Conservation (phyloP, 2,113 vertebrate species). For the Centropus unirufus region DNA sequence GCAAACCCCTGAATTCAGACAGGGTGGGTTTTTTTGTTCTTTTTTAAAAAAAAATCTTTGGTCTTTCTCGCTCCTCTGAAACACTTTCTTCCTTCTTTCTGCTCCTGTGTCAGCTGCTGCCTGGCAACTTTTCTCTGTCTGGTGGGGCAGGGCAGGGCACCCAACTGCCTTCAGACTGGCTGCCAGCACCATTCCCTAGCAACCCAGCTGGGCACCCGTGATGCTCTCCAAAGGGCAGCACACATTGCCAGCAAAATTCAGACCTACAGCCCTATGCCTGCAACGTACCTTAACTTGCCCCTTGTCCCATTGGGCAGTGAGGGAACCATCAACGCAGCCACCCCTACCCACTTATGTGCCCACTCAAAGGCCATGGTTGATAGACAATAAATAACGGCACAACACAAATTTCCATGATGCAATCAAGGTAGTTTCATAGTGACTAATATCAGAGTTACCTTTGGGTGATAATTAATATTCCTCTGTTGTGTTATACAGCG, state of each 20-base stretch:
- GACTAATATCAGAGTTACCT: conserved; percentile 50
- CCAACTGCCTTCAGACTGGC: background rate
- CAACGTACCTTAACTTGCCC: background rate
- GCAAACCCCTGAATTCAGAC: background rate
- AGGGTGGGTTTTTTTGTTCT: background rate
- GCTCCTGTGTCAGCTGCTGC: conserved; percentile 69
- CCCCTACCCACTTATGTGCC: background rate
- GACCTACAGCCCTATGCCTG: background rate
- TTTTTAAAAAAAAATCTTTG: background rate
- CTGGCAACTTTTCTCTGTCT: conserved; percentile 75
- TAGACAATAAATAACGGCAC: background rate
- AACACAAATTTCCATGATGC: background rate
- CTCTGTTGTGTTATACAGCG: conserved; percentile 53
- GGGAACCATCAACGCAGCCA: background rate
- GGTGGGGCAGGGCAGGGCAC: conserved; percentile 59
- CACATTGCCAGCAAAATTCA: background rate
- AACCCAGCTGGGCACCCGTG: conserved; percentile 32
- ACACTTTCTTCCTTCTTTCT: conserved; percentile 39
- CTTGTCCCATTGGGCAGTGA: background rate
- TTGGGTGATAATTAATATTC: conserved; percentile 71
- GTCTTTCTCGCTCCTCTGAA: background rate
- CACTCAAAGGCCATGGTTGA: background rate
- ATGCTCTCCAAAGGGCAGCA: conserved; percentile 35
- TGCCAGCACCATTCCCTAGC: conserved; percentile 71
- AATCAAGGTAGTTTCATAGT: background rate